Conservation (phyloP, 2,888 invertebrate genomes). For the Cryptus armator region DNA sequence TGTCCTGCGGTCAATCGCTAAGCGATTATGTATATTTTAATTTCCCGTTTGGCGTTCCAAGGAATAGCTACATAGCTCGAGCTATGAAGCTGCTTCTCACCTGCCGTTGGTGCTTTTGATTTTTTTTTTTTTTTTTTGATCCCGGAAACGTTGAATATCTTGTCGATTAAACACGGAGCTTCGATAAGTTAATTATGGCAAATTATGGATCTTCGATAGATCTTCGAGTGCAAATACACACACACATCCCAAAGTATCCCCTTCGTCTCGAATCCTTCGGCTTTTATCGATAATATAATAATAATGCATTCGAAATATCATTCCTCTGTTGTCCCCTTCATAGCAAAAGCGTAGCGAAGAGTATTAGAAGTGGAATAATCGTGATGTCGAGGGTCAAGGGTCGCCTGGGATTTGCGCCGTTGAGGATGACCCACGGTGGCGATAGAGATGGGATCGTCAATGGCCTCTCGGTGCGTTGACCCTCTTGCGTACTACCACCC, state of each 20-base stretch:
- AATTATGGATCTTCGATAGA: slow-evolving; percentile 2
- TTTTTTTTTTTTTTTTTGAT: background rate
- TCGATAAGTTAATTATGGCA: background rate
- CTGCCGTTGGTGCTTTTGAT: background rate
- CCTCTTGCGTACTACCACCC: slow-evolving; percentile 78
- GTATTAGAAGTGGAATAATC: slow-evolving; percentile 72
- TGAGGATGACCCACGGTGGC: slow-evolving; percentile 79
- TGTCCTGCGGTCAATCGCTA: too few relatives aligned
- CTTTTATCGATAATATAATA: slow-evolving; percentile 6
- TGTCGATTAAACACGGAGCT: background rate
- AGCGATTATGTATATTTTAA: too few relatives aligned
- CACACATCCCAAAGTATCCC: background rate
- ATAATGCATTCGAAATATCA: slow-evolving; percentile 21
- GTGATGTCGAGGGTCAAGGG: slow-evolving; percentile 60
- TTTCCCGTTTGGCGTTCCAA: too few relatives aligned
- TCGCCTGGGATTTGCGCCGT: slow-evolving; percentile 73
- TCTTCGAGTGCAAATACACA: background rate
- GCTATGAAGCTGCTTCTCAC: too few relatives aligned
- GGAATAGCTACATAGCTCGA: too few relatives aligned
- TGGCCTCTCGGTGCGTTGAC: slow-evolving; percentile 81
- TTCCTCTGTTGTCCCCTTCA: slow-evolving; percentile 35
- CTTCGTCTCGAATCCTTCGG: slow-evolving; percentile 7
- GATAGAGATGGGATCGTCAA: slow-evolving; percentile 77
- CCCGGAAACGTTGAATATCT: background rate
- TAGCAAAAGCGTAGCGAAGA: slow-evolving; percentile 47